phyloP scores from a whole-genome alignment of 2,888 invertebrate species.

The Spodoptera picta region DNA sequence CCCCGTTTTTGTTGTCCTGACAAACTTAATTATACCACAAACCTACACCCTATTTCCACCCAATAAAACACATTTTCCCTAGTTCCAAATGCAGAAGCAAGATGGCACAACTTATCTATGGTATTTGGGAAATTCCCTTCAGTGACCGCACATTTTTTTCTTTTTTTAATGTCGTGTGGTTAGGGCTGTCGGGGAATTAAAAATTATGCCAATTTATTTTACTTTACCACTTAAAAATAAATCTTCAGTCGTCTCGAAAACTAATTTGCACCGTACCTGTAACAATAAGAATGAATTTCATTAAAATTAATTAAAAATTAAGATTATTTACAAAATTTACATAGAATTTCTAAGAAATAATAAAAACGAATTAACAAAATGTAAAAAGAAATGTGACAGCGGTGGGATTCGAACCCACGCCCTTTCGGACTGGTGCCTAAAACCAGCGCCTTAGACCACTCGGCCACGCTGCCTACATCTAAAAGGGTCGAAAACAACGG shows the following conservation, averaged over 20 bases:
- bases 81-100: slow-evolving; percentile 17
- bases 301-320: background rate
- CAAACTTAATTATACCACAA: slow-evolving; percentile 19
- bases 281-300: slow-evolving; percentile 35
- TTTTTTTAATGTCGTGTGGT: slow-evolving; percentile 52
- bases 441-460: slow-evolving; percentile 92
- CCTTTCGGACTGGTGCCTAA: slow-evolving; percentile 92
- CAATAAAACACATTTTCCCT: slow-evolving; percentile 38
- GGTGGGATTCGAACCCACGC: slow-evolving; percentile 93
- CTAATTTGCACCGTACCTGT: slow-evolving; percentile 45
- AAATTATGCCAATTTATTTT: slow-evolving; percentile 44
- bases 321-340: background rate
- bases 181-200: slow-evolving; percentile 43
- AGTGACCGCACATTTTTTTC: slow-evolving; percentile 59
- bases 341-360: background rate
- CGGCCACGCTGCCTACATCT: slow-evolving; percentile 89
- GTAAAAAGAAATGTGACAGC: slow-evolving; percentile 80
- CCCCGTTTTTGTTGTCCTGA: slow-evolving; percentile 50
- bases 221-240: slow-evolving; percentile 35
- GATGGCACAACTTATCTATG: slow-evolving; percentile 53
- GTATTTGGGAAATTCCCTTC: slow-evolving; percentile 62
- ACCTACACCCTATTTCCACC: slow-evolving; percentile 16
- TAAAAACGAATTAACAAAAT: background rate
- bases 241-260: slow-evolving; percentile 9
- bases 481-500: rapidly evolving